Conservation (phyloP, 92 coral and sea anemone species). For the Pocillopora grandis region DNA sequence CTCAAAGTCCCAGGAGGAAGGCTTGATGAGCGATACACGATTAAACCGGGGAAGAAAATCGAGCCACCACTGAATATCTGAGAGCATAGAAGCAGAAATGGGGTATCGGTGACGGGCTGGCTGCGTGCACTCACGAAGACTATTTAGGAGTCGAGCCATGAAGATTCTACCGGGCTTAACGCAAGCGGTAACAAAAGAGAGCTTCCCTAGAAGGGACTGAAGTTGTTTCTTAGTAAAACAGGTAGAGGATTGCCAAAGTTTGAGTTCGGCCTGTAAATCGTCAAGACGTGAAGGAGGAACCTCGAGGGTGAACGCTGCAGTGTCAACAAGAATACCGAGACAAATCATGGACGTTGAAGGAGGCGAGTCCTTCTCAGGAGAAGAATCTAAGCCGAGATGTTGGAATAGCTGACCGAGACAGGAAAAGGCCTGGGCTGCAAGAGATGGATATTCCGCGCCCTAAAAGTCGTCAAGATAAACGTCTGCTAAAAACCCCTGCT, state of each 20-base stretch:
- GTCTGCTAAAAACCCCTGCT: too few species aligned
- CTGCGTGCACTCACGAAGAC: conserved; percentile 23
- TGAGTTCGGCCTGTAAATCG: conserved; percentile 19
- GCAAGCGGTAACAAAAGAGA: conserved; percentile 30
- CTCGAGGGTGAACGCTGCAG: conserved; percentile 18
- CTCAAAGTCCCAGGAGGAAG: conserved; percentile 38
- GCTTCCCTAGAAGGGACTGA: conserved; percentile 33
- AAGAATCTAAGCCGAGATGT: too few species aligned
- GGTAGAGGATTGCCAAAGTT: conserved; percentile 8
- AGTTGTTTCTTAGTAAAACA: conserved; percentile 12
- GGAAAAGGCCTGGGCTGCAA: too few species aligned
- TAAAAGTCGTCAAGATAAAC: too few species aligned
- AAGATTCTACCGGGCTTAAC: conserved; percentile 48
- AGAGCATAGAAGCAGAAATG: conserved; percentile 32
- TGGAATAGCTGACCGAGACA: too few species aligned
- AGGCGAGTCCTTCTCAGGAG: too few species aligned
- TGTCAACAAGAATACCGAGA: not conserved
- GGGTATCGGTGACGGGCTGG: conserved; percentile 19
- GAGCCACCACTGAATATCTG: conserved; percentile 47
- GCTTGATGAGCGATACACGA: conserved; percentile 33
- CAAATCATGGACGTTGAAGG: too few species aligned
- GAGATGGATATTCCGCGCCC: too few species aligned
- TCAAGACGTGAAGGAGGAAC: conserved; percentile 16
- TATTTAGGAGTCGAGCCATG: conserved; percentile 30
- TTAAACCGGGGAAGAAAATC: conserved; percentile 38